Conservation (phyloP, 2,797 vertebrate species). For the Sternarchorhynchus goeldii region DNA sequence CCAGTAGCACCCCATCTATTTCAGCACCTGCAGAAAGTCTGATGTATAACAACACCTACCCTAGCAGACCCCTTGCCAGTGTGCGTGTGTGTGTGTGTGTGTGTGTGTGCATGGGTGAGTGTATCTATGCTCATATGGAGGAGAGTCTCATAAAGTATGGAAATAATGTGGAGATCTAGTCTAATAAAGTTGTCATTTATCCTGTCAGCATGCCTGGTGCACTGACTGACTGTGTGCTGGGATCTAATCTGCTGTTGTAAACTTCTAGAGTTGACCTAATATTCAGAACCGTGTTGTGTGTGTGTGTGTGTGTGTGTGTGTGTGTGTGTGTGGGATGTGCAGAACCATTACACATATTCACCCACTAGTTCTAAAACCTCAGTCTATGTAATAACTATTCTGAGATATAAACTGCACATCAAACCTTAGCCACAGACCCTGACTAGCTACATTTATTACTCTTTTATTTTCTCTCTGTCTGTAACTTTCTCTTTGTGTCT, state of each 20-base stretch:
- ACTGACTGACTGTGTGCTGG: no score
- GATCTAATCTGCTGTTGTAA: no score
- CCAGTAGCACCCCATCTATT: conserved; percentile 39
- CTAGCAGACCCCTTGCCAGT: neutral
- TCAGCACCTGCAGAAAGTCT: conserved; percentile 55
- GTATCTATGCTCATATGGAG: neutral
- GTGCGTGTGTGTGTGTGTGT: conserved; percentile 55
- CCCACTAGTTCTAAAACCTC: no score
- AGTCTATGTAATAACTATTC: no score
- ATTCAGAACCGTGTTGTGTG: neutral
- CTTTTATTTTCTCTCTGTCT: conserved; percentile 14
- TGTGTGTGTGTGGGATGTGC: no score
- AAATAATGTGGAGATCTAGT: no score
- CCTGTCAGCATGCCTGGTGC: no score
- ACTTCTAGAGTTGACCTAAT: no score
- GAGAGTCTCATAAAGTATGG: no score
- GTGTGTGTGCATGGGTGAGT: conserved; percentile 31
- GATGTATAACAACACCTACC: conserved; percentile 41
- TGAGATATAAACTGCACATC: neutral
- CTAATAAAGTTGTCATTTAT: no score
- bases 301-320: conserved; percentile 40
- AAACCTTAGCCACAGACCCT: neutral
- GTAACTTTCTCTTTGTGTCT: conserved; percentile 18
- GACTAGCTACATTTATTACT: conserved; percentile 7
- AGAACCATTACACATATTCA: no score